These are phyloP conservation scores for Philotrypesis tridentata DNA, from an alignment of 1,140 invertebrate genomes.

Conservation along the genomic window DNA sequence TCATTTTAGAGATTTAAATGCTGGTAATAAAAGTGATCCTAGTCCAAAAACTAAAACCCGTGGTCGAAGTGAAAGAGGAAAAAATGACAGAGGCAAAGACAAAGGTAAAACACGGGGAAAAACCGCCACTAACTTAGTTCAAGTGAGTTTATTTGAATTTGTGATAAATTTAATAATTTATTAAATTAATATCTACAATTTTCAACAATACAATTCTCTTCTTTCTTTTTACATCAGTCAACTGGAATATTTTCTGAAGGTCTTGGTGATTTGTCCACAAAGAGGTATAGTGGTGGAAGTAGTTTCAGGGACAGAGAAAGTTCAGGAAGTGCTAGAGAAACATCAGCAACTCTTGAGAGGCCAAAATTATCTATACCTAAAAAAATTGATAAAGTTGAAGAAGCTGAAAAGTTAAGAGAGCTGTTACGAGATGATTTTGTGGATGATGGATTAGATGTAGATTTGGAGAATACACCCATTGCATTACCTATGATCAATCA, in stretches of 20 bases:
- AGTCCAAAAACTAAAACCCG: slow-evolving; percentile 31
- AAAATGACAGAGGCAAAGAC: slow-evolving; percentile 46
- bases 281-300: slow-evolving; percentile 39
- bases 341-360: slow-evolving; percentile 54
- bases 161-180: neutral
- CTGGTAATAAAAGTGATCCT: slow-evolving; percentile 49
- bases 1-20: slow-evolving; percentile 55
- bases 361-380: slow-evolving; percentile 65
- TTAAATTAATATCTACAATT: neutral
- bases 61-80: slow-evolving; percentile 40
- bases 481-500: slow-evolving; percentile 61
- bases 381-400: slow-evolving; percentile 62
- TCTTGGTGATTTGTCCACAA: slow-evolving; percentile 52
- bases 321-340: slow-evolving; percentile 51
- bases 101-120: slow-evolving; percentile 56
- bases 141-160: slow-evolving; percentile 56
- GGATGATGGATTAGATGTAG: slow-evolving; percentile 60
- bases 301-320: slow-evolving; percentile 47
- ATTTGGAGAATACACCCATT: slow-evolving; percentile 59
- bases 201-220: neutral
- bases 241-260: slow-evolving; percentile 68
- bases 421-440: slow-evolving; percentile 67
- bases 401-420: slow-evolving; percentile 63
- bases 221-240: slow-evolving; percentile 58
- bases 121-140: slow-evolving; percentile 59